Conservation (phyloP, 2,797 vertebrate species). For the Sciaenops ocellatus region DNA sequence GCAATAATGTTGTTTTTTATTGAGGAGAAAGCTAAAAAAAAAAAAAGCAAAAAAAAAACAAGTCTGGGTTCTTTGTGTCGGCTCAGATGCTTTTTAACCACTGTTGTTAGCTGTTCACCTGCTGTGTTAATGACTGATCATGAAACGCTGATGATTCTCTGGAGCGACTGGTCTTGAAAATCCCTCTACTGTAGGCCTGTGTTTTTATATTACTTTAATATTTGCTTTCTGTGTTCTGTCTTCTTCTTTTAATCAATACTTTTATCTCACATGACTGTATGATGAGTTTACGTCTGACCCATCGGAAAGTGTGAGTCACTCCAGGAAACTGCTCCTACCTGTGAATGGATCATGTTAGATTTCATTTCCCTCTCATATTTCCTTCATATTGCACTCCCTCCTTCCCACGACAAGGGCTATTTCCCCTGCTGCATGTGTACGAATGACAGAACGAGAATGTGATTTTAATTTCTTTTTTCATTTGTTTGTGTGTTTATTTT, state of each 20-base stretch:
- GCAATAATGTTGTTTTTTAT: conserved; percentile 53
- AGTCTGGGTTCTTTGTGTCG: conserved; percentile 29
- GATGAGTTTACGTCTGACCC: conserved; percentile 33
- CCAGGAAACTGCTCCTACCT: not conserved
- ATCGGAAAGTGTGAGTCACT: conserved; percentile 6
- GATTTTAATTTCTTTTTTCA: conserved; percentile 14
- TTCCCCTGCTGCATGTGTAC: conserved; percentile 61
- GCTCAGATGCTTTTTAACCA: conserved; percentile 52
- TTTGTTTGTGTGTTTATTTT: conserved; percentile 10
- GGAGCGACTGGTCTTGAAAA: conserved; percentile 31
- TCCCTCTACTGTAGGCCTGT: conserved; percentile 20
- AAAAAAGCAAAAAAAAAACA: conserved; percentile 3
- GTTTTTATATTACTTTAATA: conserved; percentile 28
- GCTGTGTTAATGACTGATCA: conserved; percentile 34
- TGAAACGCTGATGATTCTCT: conserved; percentile 30
- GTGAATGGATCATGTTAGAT: conserved; percentile 18
- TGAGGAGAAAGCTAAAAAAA: conserved; percentile 7
- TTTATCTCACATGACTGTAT: conserved; percentile 27
- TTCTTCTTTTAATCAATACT: conserved; percentile 1
- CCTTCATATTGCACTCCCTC: conserved; percentile 47
- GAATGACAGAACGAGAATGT: conserved; percentile 58
- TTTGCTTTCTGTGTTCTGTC: not conserved
- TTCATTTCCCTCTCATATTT: conserved; percentile 33
- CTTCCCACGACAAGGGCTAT: conserved; percentile 71
- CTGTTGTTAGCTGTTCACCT: conserved; percentile 29